Evolutionary conservation across 2,888 invertebrate genomes (phyloP).

Genomic region (Xestia rhomboidea): DNA sequence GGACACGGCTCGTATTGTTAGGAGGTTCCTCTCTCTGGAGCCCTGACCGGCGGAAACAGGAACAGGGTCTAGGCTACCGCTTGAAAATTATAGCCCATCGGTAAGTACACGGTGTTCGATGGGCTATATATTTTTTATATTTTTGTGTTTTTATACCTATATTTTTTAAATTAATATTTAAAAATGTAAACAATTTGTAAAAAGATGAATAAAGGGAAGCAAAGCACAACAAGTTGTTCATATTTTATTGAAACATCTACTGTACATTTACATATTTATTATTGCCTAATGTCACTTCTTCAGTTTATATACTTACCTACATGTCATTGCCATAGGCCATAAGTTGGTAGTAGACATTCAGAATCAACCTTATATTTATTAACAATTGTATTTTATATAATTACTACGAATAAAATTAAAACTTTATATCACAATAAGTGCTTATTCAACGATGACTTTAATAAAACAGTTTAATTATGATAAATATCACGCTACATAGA

Average conservation of each 20-base stretch:
- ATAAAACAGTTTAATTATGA: neutral
- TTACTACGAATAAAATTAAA: constrained; percentile 21
- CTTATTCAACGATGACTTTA: neutral
- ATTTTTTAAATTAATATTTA: too few species aligned
- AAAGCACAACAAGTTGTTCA: neutral
- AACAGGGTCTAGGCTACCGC: too few species aligned
- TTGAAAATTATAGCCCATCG: too few species aligned
- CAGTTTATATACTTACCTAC: constrained; percentile 17
- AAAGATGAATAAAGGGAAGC: too few species aligned
- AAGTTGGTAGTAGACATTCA: neutral
- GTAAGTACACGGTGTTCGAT: too few species aligned
- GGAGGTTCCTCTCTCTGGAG: too few species aligned
- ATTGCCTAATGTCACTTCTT: constrained; percentile 54
- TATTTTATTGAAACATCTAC: constrained; percentile 44
- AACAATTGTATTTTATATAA: neutral
- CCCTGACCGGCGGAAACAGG: too few species aligned
- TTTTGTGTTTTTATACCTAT: too few species aligned
- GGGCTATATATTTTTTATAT: too few species aligned
- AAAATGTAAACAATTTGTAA: too few species aligned
- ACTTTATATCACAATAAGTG: constrained; percentile 47
- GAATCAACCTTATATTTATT: neutral
- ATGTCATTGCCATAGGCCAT: neutral
- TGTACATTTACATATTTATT: constrained; percentile 37
- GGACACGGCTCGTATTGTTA: too few species aligned
- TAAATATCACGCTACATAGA: constrained; percentile 20